These are phyloP conservation scores for Dipodomys spectabilis DNA, from an alignment of 2,113 vertebrate species.

Conservation along the genomic window DNA sequence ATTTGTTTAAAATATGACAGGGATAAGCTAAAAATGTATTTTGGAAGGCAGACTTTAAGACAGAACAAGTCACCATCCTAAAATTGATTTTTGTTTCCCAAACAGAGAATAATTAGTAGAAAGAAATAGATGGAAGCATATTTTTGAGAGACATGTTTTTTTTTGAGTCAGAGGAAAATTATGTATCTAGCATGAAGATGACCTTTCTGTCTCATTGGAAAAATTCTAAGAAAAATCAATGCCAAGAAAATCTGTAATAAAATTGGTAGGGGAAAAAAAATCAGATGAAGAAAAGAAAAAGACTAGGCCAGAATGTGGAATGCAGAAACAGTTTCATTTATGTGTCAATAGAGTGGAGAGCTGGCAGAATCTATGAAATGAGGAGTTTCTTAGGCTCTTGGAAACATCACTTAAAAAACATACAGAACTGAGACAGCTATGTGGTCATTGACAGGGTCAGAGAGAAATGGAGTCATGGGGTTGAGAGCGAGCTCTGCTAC, in stretches of 20 bases:
- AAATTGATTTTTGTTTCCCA: neutral
- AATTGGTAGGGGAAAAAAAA: neutral
- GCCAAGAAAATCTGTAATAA: neutral
- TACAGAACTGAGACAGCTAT: neutral
- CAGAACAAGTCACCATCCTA: neutral
- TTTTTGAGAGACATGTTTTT: neutral
- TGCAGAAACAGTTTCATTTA: neutral
- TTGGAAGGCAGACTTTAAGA: neutral
- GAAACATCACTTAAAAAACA: neutral
- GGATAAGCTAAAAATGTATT: neutral
- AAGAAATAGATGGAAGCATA: neutral
- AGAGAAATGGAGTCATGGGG: neutral
- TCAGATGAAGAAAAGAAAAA: neutral
- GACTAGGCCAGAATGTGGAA: no score
- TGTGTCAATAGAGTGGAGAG: neutral
- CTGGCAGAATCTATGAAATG: neutral
- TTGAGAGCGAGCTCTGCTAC: accelerated
- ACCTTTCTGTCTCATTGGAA: neutral
- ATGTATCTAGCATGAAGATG: neutral
- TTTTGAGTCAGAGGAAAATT: neutral
- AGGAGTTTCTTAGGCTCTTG: neutral
- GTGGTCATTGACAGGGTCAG: neutral
- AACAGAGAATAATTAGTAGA: neutral
- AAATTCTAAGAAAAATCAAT: neutral
- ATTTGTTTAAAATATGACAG: neutral